Conservation (phyloP, 2,888 invertebrate species). For the Cecidostiba fungosa region DNA sequence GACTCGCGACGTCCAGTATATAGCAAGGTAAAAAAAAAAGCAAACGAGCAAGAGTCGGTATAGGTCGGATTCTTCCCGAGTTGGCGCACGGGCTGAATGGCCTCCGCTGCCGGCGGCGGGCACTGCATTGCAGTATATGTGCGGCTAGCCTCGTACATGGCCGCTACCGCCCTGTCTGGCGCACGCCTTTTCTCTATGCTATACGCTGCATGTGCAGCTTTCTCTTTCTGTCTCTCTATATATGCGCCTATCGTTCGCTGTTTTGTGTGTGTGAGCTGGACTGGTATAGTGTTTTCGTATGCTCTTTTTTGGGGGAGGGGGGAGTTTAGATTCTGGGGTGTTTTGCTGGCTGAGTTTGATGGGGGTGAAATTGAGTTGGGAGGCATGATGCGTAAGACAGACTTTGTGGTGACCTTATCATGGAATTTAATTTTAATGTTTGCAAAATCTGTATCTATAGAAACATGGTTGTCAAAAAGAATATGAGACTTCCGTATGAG, state of each 20-base stretch:
- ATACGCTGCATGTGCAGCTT: not conserved
- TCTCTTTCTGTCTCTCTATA: not conserved
- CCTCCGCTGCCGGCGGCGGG: constrained; percentile 69
- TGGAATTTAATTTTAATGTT: no score
- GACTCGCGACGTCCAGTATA: constrained; percentile 9
- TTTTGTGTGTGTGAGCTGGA: no score
- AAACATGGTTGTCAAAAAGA: no score
- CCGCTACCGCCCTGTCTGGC: constrained; percentile 6
- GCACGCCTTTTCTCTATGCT: not conserved
- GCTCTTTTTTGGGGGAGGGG: not conserved
- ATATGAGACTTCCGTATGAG: no score
- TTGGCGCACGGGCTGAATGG: not conserved
- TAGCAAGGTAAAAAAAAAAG: not conserved
- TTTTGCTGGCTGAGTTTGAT: not conserved
- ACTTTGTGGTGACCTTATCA: no score
- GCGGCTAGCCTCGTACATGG: constrained; percentile 25
- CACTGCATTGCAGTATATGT: constrained; percentile 77
- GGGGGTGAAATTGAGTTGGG: not conserved
- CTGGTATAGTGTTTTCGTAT: not conserved
- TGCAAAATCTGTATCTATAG: no score
- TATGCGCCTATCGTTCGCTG: not conserved
- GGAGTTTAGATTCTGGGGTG: not conserved
- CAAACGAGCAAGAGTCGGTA: not conserved
- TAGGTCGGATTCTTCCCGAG: not conserved
- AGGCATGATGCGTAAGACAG: not conserved